Percentiles rank a stretch among this genome's conserved stretches.
Evolutionary conservation across 1,140 invertebrate genomes (phyloP).

Genomic region (Drosophila arizonae): DNA sequence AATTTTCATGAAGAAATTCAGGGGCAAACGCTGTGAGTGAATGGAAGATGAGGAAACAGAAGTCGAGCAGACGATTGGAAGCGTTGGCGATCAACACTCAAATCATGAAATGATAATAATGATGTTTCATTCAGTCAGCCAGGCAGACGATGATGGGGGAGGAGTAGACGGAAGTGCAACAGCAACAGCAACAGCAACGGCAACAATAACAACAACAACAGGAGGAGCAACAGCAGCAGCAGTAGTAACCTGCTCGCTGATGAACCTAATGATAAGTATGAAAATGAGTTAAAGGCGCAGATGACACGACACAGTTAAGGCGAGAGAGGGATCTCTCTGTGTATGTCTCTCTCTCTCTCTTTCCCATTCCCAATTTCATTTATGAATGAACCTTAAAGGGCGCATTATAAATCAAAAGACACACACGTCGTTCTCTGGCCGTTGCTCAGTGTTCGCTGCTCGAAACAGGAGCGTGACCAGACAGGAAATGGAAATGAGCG

Average conservation of each 20-base stretch:
- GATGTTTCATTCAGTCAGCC: constrained; percentile 18
- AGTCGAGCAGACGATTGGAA: constrained; percentile 64
- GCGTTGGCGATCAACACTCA: constrained; percentile 32
- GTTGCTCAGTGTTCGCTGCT: not conserved
- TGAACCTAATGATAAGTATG: constrained; percentile 70
- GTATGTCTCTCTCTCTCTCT: too few relatives aligned
- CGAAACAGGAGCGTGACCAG: constrained; percentile 40
- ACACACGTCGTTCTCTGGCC: constrained; percentile 38
- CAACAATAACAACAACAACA: not conserved
- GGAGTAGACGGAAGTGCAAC: constrained; percentile 24
- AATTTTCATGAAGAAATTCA: constrained; percentile 50
- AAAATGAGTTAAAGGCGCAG: constrained; percentile 60
- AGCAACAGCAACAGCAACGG: not conserved
- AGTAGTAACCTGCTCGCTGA: constrained; percentile 51
- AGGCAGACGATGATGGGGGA: constrained; percentile 5
- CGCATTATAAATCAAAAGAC: constrained; percentile 63
- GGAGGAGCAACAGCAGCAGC: not conserved
- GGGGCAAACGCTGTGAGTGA: constrained; percentile 1
- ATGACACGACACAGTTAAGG: constrained; percentile 60
- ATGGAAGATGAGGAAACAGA: constrained; percentile 55
- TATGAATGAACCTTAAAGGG: constrained; percentile 62
- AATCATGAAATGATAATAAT: constrained; percentile 35
- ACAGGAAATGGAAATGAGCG: constrained; percentile 54
- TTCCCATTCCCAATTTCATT: constrained; percentile 30
- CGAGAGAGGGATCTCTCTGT: not conserved